Evolutionary conservation across 2,888 invertebrate genomes (phyloP), one percentile per base, ranked within the genome.

Genomic region (Tetramorium bicarinatum): DNA sequence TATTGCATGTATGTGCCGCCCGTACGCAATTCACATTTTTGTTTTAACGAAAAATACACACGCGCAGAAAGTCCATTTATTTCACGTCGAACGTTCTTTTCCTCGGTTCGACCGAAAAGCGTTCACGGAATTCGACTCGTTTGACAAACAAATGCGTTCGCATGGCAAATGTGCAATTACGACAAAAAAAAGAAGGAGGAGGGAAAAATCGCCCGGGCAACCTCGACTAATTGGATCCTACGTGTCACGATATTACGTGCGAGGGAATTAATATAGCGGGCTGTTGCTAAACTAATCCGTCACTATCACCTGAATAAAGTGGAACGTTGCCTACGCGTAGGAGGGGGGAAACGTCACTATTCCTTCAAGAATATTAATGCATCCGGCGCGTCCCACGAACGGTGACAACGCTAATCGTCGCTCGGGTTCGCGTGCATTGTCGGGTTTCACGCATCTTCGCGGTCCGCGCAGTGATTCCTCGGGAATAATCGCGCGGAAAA

Each of bases 321-420:
- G 56, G 89, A 64, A 29, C 89, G 71, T 67, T 49, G 81, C 85
- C 86, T 84, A 83, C 83, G 79, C 80, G 62, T 29, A 59, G 21
- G 9, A 3, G 47, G 47, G 15, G 41, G 41, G 25, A 59, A 61
- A 79, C 59, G 59, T 62, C 69, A 71, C 69, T 59, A 34, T 52
- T 79, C 74, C 62, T 80, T 34, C 79, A 61, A 76, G 81, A 84
- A 87, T 89, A 88, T 88, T 89, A 88, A 88, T 82, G 89, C 83
- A 67, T 89, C 89, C 88, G 89, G 83, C 69, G 44, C 74, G 47
- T 89, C 81, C 79, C 49, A 74, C 67, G 61, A 62, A 29, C 56
- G 21, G 44, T 71, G 79, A 47, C 59, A 18, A 47, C 59, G 59
- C 34, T 79, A 61, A 79, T 59, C 79, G 34, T 54, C 69, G 18